Conservation (phyloP, 2,113 vertebrate species). For the Dicerorhinus sumatrensis region DNA sequence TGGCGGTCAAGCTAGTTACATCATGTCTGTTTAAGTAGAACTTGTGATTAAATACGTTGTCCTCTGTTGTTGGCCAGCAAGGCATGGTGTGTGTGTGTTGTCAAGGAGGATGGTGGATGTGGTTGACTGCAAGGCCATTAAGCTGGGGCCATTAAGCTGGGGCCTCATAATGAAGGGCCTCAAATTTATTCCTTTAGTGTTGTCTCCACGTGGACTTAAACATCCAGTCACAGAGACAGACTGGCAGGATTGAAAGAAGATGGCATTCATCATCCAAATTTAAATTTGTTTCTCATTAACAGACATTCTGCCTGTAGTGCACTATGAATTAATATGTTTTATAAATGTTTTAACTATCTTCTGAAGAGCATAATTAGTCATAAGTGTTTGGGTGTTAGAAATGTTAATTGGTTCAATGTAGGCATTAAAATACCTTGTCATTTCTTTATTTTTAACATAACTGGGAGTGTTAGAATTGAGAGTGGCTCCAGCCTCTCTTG, state of each 20-base stretch:
- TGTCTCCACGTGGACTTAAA: neutral
- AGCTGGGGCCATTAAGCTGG: neutral
- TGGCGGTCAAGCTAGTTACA: neutral
- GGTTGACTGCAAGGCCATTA: neutral
- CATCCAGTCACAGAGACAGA: conserved; percentile 12
- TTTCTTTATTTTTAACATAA: conserved; percentile 44
- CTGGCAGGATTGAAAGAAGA: conserved; percentile 44
- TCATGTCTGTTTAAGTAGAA: neutral
- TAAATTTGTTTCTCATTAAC: conserved; percentile 75
- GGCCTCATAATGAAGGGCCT: neutral
- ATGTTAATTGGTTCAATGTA: conserved; percentile 72
- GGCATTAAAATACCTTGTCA: conserved; percentile 45
- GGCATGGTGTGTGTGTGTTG: neutral
- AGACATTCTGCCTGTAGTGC: conserved; percentile 69
- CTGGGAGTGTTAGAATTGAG: neutral
- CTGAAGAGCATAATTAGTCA: conserved; percentile 73
- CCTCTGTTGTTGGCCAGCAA: neutral
- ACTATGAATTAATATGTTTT: conserved; percentile 75
- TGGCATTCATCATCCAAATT: conserved; percentile 64
- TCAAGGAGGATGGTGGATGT: neutral
- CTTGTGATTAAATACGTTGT: neutral
- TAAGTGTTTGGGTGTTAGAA: conserved; percentile 76
- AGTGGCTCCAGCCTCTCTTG: neutral
- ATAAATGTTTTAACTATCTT: conserved; percentile 71
- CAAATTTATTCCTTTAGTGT: neutral